Conservation (phyloP, 1,140 invertebrate genomes). For the Mizuhopecten yessoensis region DNA sequence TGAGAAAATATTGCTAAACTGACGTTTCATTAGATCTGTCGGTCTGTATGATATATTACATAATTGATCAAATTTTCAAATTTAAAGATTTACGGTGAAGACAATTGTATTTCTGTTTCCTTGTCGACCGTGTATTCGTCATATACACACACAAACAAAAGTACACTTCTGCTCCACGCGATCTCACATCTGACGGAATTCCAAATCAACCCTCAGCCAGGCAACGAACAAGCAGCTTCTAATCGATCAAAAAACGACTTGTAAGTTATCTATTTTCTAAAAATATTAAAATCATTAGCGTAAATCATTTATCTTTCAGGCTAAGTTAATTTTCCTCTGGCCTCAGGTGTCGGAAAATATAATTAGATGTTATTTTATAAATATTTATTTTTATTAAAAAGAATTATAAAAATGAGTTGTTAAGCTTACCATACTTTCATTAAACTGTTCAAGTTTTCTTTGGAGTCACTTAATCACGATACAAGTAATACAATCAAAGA, state of each 20-base stretch:
- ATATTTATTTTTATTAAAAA: not conserved
- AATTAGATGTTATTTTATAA: too few relatives aligned
- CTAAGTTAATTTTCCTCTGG: too few relatives aligned
- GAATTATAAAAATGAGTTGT: not conserved
- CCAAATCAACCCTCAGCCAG: not conserved
- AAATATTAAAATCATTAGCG: too few relatives aligned
- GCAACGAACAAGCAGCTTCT: not conserved
- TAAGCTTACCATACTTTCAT: not conserved
- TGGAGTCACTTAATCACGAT: slow-evolving; percentile 13
- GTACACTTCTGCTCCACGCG: not conserved
- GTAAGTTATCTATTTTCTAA: too few relatives aligned
- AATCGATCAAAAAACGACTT: not conserved
- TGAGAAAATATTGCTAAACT: not conserved
- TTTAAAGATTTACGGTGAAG: not conserved
- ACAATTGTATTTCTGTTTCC: not conserved
- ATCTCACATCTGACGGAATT: not conserved
- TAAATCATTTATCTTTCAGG: too few relatives aligned
- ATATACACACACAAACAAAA: not conserved
- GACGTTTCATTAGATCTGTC: not conserved
- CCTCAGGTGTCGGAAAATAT: too few relatives aligned
- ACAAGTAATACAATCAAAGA: not conserved
- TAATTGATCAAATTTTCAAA: slow-evolving; percentile 11
- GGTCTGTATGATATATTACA: not conserved
- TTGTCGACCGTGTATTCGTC: not conserved
- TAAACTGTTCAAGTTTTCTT: not conserved